phyloP scores from a whole-genome alignment of 1,140 invertebrate species.

The Brachionus manjavacas region DNA sequence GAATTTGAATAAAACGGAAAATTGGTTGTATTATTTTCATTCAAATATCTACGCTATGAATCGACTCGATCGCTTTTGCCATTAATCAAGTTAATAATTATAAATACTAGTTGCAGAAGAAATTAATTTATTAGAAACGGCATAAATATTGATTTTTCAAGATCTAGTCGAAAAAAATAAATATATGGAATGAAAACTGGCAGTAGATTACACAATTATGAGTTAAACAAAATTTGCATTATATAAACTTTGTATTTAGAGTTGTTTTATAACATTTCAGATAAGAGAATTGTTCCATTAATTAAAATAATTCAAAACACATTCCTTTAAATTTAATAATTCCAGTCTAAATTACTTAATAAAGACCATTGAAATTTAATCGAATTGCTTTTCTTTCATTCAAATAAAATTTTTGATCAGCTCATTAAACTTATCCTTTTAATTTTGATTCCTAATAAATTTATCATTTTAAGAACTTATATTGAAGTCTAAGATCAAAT shows the following conservation, averaged over 20 bases:
- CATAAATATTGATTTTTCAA: constrained; percentile 42
- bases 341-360: not conserved
- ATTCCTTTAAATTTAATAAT: not conserved
- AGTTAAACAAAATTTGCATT: constrained; percentile 5
- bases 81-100: constrained; percentile 39
- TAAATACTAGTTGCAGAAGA: not conserved
- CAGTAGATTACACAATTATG: constrained; percentile 29
- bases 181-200: not conserved
- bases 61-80: not conserved
- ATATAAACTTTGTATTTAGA: not conserved
- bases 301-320: not conserved
- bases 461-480: not conserved
- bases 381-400: not conserved
- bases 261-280: not conserved
- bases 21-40: not conserved
- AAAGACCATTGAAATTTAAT: not conserved
- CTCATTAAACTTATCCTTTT: not conserved
- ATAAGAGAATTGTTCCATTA: not conserved
- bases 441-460: not conserved
- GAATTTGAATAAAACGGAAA: not conserved
- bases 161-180: constrained; percentile 11
- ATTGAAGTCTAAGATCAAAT: no score
- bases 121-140: constrained; percentile 43
- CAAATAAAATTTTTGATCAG: not conserved
- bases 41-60: not conserved